Evolutionary conservation across 2,888 invertebrate genomes (phyloP), one percentile per base, ranked within the genome.

Genomic region (Napeogenes sylphis): DNA sequence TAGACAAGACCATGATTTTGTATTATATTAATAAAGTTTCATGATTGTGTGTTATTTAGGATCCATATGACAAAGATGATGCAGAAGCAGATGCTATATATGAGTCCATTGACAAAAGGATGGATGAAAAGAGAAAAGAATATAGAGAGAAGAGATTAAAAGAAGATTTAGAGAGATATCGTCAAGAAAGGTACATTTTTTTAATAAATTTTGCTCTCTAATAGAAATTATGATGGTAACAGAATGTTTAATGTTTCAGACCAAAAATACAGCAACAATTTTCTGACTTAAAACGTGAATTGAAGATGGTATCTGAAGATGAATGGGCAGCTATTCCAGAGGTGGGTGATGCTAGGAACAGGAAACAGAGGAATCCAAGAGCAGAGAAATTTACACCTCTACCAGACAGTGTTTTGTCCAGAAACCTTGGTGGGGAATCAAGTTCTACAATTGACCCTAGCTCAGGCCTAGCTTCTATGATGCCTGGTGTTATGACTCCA

Each of bases 241-340:
- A 42, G 10, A 42, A 42, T 42, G 3, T 10, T 21, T 42, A 32
- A 42, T 58, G 46, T 77, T 76, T 3, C 72, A 92, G 96, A 68
- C 99, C 99, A 1, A 99, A 99, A 92, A 99, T 99, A 75, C 99
- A 99, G 79, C 99, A 99, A 80, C 99, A 99, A 80, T 99, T 99
- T 82, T 98, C 98, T 10, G 99, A 99, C 87, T 89, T 99, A 30
- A 99, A 99, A 85, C 92, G 97, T 73, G 96, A 96, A 69, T 83
- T 97, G 32, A 94, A 95, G 58, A 91, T 92, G 61, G 95, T 99
- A 0, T 94, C 95, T 0, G 96, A 96, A 74, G 97, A 97, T 65
- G 98, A 99, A 79, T 99, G 99, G 99, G 94, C 96, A 59, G 96
- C 95, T 57, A 95, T 99, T 68, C 99, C 99, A 0, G 99, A 99